Evolutionary conservation across 2,113 vertebrate genomes (phyloP).

Genomic region (Eptatretus burgeri): DNA sequence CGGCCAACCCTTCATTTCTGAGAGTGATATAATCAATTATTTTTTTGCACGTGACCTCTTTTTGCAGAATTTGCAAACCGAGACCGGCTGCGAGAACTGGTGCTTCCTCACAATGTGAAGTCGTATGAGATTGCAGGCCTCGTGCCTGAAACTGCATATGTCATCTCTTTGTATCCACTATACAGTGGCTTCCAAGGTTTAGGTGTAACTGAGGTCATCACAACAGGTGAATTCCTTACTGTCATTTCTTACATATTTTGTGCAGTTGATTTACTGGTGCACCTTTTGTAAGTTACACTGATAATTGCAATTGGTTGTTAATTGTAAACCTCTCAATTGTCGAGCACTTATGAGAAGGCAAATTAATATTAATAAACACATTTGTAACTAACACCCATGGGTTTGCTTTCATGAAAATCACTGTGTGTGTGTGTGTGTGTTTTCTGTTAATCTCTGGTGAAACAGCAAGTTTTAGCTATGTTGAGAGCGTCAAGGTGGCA

Average conservation of each 20-base stretch:
- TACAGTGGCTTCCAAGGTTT: slow-evolving; percentile 3
- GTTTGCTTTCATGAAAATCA: no score
- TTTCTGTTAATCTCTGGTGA: slow-evolving; percentile 30
- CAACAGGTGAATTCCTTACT: background rate
- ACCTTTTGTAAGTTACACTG: no score
- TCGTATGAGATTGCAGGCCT: slow-evolving; percentile 25
- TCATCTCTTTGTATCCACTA: slow-evolving; percentile 33
- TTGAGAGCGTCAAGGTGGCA: slow-evolving; percentile 39
- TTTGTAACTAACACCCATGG: no score
- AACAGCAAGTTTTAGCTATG: slow-evolving; percentile 45
- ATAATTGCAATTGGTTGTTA: no score
- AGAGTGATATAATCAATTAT: no score
- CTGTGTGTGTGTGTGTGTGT: slow-evolving; percentile 18
- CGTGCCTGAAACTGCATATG: slow-evolving; percentile 37
- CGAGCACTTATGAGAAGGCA: no score
- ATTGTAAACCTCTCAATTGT: no score
- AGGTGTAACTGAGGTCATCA: slow-evolving; percentile 1
- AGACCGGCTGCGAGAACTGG: slow-evolving; percentile 35
- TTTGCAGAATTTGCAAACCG: slow-evolving; percentile 27
- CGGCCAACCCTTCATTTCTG: no score
- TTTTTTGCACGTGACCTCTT: slow-evolving; percentile 2
- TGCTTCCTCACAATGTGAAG: slow-evolving; percentile 25
- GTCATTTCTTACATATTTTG: no score
- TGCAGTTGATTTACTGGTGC: no score
- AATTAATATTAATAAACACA: no score